phyloP scores from a whole-genome alignment of 2,888 invertebrate genomes.

The Dasypolia templi region DNA sequence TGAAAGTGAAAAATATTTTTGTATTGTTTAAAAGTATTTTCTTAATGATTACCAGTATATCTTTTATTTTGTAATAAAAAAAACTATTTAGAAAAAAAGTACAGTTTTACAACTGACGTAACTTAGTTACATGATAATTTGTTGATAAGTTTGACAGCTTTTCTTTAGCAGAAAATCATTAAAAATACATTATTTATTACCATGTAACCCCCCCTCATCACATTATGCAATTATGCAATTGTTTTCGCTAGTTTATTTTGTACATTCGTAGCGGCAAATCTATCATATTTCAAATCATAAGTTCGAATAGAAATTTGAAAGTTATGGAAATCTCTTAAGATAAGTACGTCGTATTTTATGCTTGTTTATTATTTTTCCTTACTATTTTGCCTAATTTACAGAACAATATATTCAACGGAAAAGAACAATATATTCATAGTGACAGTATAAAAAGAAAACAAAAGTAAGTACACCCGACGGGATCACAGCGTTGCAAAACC shows the following conservation, averaged over 20 bases:
- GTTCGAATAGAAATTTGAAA: slow-evolving; percentile 35
- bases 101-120: too few relatives aligned
- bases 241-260: slow-evolving; percentile 43
- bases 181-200: slow-evolving; percentile 1
- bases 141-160: not conserved
- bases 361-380: not conserved
- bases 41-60: not conserved
- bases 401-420: not conserved
- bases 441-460: not conserved
- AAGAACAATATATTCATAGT: too few relatives aligned
- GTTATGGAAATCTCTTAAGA: slow-evolving; percentile 26
- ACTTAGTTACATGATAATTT: not conserved
- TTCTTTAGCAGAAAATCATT: slow-evolving; percentile 5
- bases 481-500: not conserved
- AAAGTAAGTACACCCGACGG: slow-evolving; percentile 6
- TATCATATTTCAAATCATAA: slow-evolving; percentile 30
- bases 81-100: not conserved
- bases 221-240: slow-evolving; percentile 11
- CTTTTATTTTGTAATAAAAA: too few relatives aligned
- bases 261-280: slow-evolving; percentile 32
- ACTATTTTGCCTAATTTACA: not conserved
- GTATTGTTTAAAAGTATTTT: not conserved
- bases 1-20: slow-evolving; percentile 8
- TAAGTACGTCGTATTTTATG: not conserved
- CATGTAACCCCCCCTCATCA: too few relatives aligned